Conservation (phyloP, 1,140 invertebrate genomes). For the Orchesella cincta region DNA sequence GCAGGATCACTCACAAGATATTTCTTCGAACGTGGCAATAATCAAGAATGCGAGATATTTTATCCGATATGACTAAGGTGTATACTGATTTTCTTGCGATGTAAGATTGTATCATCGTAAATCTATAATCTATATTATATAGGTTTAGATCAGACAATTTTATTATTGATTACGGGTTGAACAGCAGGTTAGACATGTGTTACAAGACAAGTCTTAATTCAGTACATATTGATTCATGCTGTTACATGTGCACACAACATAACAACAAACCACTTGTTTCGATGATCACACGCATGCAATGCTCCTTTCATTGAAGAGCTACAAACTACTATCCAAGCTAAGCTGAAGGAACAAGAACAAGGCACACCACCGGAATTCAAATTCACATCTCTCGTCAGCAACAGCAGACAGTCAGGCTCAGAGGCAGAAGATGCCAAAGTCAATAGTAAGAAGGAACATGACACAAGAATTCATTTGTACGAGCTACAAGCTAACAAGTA, state of each 20-base stretch:
- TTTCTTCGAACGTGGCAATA: too few species aligned
- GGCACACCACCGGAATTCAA: background rate
- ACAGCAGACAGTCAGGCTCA: background rate
- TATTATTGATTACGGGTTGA: conserved; percentile 28
- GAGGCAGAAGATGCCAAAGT: background rate
- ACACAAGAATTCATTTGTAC: background rate
- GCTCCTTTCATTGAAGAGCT: background rate
- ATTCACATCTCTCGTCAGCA: background rate
- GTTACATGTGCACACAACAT: background rate
- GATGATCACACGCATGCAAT: background rate
- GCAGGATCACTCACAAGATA: too few species aligned
- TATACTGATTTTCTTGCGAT: too few species aligned
- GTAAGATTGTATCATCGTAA: too few species aligned
- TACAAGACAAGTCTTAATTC: background rate
- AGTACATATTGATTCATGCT: background rate
- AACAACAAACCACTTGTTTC: background rate
- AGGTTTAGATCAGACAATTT: too few species aligned
- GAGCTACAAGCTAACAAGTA: background rate
- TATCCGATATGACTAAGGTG: too few species aligned
- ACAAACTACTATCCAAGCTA: too few species aligned
- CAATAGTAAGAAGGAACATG: background rate
- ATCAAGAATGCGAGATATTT: too few species aligned
- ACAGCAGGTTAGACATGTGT: conserved; percentile 17
- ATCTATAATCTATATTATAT: too few species aligned
- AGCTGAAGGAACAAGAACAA: too few species aligned